A percentile compares a stretch with the other conserved stretches of the same genome.
Conservation (phyloP, 2,888 invertebrate genomes). For the Cephus pulcher region DNA sequence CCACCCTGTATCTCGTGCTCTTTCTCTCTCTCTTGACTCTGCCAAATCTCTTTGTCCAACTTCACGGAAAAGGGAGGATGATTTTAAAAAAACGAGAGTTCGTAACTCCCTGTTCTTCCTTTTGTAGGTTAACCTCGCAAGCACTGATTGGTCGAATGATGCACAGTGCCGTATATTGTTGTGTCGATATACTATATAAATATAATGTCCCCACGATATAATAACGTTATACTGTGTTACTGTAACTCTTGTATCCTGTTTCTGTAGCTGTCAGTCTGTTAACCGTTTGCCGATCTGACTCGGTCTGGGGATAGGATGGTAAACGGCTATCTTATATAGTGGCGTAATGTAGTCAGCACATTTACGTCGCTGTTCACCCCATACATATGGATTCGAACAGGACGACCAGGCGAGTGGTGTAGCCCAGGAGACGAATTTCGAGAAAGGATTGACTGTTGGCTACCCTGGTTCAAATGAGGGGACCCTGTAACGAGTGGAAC, state of each 20-base stretch:
- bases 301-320: conserved; percentile 61
- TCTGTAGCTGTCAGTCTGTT: conserved; percentile 39
- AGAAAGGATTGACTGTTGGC: conserved; percentile 33
- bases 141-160: not conserved
- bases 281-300: conserved; percentile 60
- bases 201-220: not conserved
- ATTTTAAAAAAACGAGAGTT: not conserved
- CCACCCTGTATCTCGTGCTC: not conserved
- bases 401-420: conserved; percentile 24
- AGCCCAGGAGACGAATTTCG: conserved; percentile 45
- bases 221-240: not conserved
- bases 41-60: not conserved
- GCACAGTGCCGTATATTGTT: not conserved
- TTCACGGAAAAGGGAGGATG: not conserved
- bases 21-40: not conserved
- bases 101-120: not conserved
- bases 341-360: conserved; percentile 64
- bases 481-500: not conserved
- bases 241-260: not conserved
- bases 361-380: conserved; percentile 55
- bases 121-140: not conserved
- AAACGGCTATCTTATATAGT: conserved; percentile 62
- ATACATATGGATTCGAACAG: conserved; percentile 58
- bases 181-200: not conserved
- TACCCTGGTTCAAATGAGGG: not conserved